These are phyloP conservation scores for Hesperophylax magnus DNA, from an alignment of 1,140 invertebrate genomes.

Conservation along the genomic window DNA sequence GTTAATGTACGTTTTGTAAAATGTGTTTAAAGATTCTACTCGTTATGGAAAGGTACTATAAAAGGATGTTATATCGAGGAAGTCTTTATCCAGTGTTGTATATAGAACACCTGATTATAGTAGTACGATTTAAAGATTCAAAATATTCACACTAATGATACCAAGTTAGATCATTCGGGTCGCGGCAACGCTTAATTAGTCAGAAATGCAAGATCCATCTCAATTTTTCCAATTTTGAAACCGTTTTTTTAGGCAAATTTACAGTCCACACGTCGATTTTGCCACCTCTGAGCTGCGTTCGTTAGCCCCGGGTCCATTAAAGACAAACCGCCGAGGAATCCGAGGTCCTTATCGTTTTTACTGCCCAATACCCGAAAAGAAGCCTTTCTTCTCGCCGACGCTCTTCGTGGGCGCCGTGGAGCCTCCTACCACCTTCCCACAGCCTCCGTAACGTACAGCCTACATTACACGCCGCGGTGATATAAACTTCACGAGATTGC, in stretches of 20 bases:
- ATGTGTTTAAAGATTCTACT: too few relatives aligned
- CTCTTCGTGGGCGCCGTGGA: neutral
- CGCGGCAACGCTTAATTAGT: neutral
- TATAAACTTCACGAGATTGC: too few relatives aligned
- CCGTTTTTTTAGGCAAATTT: neutral
- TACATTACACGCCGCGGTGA: too few relatives aligned
- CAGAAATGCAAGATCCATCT: slow-evolving; percentile 2
- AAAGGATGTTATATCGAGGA: too few relatives aligned
- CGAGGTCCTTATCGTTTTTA: slow-evolving; percentile 5
- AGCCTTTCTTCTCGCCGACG: slow-evolving; percentile 9
- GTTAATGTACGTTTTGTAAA: too few relatives aligned
- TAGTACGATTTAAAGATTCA: too few relatives aligned
- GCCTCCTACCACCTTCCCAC: too few relatives aligned
- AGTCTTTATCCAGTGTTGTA: too few relatives aligned
- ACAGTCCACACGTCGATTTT: neutral
- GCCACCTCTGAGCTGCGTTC: slow-evolving; percentile 11
- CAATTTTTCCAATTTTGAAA: neutral
- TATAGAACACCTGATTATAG: too few relatives aligned
- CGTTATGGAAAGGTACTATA: too few relatives aligned
- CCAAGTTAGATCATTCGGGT: neutral
- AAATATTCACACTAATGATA: too few relatives aligned
- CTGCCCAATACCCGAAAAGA: slow-evolving; percentile 11
- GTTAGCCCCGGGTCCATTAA: slow-evolving; percentile 12
- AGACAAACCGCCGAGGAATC: neutral
- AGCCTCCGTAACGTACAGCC: too few relatives aligned